phyloP scores from a whole-genome alignment of 2,888 invertebrate species.

The Volucella bombylans region DNA sequence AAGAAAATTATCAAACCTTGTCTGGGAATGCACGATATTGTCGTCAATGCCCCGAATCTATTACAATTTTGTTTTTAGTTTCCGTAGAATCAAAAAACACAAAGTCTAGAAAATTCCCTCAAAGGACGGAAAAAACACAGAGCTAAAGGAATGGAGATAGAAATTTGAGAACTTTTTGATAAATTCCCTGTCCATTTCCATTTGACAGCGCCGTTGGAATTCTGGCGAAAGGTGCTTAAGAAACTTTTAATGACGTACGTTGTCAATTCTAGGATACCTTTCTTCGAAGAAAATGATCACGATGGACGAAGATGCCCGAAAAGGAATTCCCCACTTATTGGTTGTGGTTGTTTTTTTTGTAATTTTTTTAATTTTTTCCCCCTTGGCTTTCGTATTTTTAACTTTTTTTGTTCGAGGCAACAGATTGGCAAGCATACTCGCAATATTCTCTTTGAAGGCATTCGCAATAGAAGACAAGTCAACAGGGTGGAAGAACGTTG shows the following conservation, averaged over 20 bases:
- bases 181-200: slow-evolving; percentile 36
- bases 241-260: slow-evolving; percentile 64
- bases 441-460: slow-evolving; percentile 22
- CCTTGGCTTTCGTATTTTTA: neutral
- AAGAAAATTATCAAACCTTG: slow-evolving; percentile 4
- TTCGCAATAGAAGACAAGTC: slow-evolving; percentile 15
- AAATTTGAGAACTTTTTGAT: slow-evolving; percentile 40
- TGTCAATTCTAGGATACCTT: slow-evolving; percentile 46
- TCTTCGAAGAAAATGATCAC: slow-evolving; percentile 5
- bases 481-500: neutral
- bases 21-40: slow-evolving; percentile 52
- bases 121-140: slow-evolving; percentile 7
- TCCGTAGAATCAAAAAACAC: too few species aligned
- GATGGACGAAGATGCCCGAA: neutral
- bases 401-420: too few species aligned
- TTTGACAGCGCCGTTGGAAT: slow-evolving; percentile 15
- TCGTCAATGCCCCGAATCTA: slow-evolving; percentile 21
- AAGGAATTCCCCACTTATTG: slow-evolving; percentile 14
- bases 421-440: too few species aligned
- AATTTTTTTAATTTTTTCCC: neutral
- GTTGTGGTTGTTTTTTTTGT: neutral
- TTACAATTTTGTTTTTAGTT: neutral
- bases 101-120: neutral
- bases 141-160: neutral
- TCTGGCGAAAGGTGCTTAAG: slow-evolving; percentile 42